Conservation (phyloP, 1,140 invertebrate genomes). For the Sycophaga agraensis region DNA sequence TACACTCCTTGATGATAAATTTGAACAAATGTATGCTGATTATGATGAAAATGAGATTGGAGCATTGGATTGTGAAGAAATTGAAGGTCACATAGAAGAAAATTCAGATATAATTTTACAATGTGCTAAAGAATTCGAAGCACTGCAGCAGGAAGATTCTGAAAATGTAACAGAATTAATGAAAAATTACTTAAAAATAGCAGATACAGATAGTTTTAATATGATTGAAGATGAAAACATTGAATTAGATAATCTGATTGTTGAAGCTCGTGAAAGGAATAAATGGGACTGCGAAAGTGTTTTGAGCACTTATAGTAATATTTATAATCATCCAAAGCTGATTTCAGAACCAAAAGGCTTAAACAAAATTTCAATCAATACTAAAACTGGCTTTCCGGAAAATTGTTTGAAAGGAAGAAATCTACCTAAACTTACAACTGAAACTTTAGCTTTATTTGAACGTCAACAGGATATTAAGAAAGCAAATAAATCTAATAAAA, state of each 20-base stretch:
- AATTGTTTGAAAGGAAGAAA: too few species aligned
- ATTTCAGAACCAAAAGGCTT: conserved; percentile 59
- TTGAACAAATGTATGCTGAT: conserved; percentile 73
- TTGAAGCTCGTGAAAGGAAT: conserved; percentile 62
- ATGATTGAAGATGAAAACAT: too few species aligned
- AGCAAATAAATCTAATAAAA: too few species aligned
- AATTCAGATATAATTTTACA: conserved; percentile 68
- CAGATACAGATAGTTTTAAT: too few species aligned
- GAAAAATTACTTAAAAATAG: too few species aligned
- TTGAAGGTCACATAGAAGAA: conserved; percentile 75
- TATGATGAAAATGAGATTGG: conserved; percentile 92
- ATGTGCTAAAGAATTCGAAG: conserved; percentile 63
- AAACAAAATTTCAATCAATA: too few species aligned
- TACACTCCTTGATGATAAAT: conserved; percentile 82
- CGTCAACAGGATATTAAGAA: too few species aligned
- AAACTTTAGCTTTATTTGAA: too few species aligned
- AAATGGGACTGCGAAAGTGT: conserved; percentile 95
- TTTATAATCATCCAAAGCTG: conserved; percentile 88
- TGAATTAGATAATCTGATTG: too few species aligned
- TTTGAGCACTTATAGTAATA: conserved; percentile 83
- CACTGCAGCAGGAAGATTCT: conserved; percentile 37
- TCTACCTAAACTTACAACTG: too few species aligned
- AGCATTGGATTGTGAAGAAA: conserved; percentile 84
- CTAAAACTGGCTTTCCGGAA: too few species aligned
- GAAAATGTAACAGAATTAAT: background rate